Conservation (phyloP, 2,888 invertebrate genomes). For the Dolichopus griseipennis region DNA sequence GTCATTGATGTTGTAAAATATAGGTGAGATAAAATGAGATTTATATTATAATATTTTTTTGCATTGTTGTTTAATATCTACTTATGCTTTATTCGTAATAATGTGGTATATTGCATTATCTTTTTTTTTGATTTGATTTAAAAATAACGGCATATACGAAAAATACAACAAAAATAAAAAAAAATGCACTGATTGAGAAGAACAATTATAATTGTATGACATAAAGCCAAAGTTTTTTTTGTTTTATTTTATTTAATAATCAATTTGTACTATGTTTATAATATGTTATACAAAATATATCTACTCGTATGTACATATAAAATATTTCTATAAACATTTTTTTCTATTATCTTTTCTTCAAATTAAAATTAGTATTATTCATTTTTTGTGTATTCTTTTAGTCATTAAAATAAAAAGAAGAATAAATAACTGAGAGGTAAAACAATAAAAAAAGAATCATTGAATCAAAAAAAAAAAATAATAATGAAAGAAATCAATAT, state of each 20-base stretch:
- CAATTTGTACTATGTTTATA: too few relatives aligned
- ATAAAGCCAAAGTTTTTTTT: neutral
- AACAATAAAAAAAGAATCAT: neutral
- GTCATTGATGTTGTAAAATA: too few relatives aligned
- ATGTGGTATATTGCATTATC: neutral
- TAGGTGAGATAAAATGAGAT: too few relatives aligned
- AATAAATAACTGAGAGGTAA: neutral
- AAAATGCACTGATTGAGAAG: neutral
- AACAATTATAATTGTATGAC: neutral
- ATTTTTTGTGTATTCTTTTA: neutral
- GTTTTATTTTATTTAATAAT: neutral
- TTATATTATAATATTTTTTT: too few relatives aligned
- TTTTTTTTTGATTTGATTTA: neutral
- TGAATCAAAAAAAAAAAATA: neutral
- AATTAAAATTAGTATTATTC: neutral
- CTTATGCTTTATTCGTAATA: neutral
- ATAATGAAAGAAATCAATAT: neutral
- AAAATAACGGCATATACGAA: too few relatives aligned
- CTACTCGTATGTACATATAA: too few relatives aligned
- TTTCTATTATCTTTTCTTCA: neutral
- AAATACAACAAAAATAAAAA: neutral
- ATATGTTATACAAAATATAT: too few relatives aligned
- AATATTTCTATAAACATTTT: neutral
- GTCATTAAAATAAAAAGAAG: neutral
- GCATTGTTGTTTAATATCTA: neutral